Evolutionary conservation across 2,888 invertebrate species (phyloP).

Genomic region (Phengaris arion): DNA sequence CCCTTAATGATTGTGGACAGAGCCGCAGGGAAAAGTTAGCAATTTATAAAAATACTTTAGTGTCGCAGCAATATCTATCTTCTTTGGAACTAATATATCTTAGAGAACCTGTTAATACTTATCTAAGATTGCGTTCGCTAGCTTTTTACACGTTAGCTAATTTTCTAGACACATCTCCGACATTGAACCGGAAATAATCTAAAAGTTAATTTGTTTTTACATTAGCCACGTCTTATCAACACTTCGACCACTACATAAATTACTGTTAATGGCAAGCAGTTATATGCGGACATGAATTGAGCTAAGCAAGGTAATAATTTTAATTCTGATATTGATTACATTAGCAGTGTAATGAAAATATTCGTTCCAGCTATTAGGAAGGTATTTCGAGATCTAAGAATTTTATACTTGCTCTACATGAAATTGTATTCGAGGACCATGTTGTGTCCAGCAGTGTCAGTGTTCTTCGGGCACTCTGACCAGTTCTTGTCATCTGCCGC

Average conservation of each 20-base stretch:
- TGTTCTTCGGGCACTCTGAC: conserved; percentile 17
- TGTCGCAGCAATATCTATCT: not conserved
- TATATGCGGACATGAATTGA: not conserved
- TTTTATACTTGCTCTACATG: not conserved
- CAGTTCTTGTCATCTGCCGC: conserved; percentile 15
- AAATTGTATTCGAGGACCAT: not conserved
- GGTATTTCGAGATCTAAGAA: not conserved
- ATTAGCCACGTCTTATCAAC: conserved; percentile 9
- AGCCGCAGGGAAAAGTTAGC: not conserved
- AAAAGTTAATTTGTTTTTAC: conserved; percentile 17
- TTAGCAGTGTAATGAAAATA: not conserved
- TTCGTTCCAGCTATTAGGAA: not conserved
- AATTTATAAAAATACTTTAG: too few relatives aligned
- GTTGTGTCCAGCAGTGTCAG: conserved; percentile 8
- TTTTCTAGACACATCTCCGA: conserved; percentile 2
- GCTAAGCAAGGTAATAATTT: not conserved
- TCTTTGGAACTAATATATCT: not conserved
- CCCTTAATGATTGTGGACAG: not conserved
- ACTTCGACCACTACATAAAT: not conserved
- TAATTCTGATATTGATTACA: not conserved
- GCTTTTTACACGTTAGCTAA: not conserved
- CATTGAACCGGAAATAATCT: conserved; percentile 2
- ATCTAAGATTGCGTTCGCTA: not conserved
- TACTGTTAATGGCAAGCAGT: not conserved
- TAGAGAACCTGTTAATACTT: not conserved